Evolutionary conservation across 2,797 vertebrate species (phyloP).

Genomic region (Squalus acanthias): DNA sequence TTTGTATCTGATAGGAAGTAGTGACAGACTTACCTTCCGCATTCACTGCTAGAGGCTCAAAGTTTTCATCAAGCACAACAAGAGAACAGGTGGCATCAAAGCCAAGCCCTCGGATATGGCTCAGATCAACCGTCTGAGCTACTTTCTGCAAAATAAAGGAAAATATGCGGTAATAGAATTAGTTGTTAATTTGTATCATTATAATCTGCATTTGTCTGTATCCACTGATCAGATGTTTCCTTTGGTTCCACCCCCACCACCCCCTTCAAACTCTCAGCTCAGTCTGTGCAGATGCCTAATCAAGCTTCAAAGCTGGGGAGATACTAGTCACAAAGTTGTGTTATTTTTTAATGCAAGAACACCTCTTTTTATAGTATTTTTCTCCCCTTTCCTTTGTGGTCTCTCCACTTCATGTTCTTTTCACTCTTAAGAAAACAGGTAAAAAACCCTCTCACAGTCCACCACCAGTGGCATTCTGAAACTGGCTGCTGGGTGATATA

Average conservation of each 20-base stretch:
- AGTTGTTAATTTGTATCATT: background rate
- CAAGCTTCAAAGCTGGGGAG: background rate
- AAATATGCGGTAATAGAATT: background rate
- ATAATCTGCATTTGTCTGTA: background rate
- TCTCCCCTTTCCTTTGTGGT: background rate
- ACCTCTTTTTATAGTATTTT: background rate
- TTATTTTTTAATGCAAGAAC: background rate
- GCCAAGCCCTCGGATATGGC: slow-evolving; percentile 72
- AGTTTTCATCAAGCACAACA: slow-evolving; percentile 78
- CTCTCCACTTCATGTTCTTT: background rate
- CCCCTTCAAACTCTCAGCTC: background rate
- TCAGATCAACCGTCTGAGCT: slow-evolving; percentile 57
- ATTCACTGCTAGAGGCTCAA: slow-evolving; percentile 76
- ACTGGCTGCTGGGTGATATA: background rate
- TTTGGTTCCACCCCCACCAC: background rate
- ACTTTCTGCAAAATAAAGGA: slow-evolving; percentile 61
- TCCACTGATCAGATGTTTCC: background rate
- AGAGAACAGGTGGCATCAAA: slow-evolving; percentile 93
- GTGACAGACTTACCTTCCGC: slow-evolving; percentile 61
- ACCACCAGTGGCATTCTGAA: background rate
- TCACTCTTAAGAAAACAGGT: background rate
- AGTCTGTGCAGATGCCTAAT: background rate
- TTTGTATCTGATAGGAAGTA: background rate
- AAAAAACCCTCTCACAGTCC: background rate
- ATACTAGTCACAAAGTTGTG: background rate